Percentiles rank a stretch among this genome's conserved stretches.
Evolutionary conservation across 1,140 invertebrate genomes (phyloP).

Genomic region (Eulimnadia texana): DNA sequence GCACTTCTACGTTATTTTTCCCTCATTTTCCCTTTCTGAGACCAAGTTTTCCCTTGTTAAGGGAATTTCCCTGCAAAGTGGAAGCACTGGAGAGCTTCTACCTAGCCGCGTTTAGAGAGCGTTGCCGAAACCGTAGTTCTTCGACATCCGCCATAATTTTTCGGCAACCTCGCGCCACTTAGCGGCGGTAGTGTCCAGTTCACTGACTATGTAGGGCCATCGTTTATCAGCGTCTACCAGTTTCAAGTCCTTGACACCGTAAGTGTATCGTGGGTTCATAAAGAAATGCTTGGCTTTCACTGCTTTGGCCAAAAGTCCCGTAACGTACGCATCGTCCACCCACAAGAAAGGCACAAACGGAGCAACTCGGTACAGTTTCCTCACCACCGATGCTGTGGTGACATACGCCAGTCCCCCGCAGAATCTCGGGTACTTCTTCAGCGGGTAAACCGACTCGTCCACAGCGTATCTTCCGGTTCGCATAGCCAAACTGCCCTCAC

Average conservation of each 20-base stretch:
- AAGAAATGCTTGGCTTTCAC: constrained; percentile 25
- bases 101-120: too few relatives aligned
- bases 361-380: constrained; percentile 25
- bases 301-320: constrained; percentile 30
- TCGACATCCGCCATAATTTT: constrained; percentile 18
- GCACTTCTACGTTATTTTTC: too few relatives aligned
- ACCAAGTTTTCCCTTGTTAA: too few relatives aligned
- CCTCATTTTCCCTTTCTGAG: too few relatives aligned
- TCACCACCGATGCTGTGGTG: constrained; percentile 44
- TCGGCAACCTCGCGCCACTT: constrained; percentile 17
- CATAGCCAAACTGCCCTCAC: constrained; percentile 26
- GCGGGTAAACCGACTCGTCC: constrained; percentile 24
- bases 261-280: constrained; percentile 28
- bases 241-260: constrained; percentile 16
- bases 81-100: too few relatives aligned
- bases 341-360: constrained; percentile 31
- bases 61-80: too few relatives aligned
- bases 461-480: constrained; percentile 32
- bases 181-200: constrained; percentile 20
- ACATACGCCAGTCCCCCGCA: constrained; percentile 35
- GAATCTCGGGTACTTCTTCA: constrained; percentile 28
- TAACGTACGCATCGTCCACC: constrained; percentile 39
- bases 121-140: too few relatives aligned
- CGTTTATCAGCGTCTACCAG: constrained; percentile 9
- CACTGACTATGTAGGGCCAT: constrained; percentile 22